phyloP scores from a whole-genome alignment of 2,888 invertebrate species.

The Pseudococcus viburni region DNA sequence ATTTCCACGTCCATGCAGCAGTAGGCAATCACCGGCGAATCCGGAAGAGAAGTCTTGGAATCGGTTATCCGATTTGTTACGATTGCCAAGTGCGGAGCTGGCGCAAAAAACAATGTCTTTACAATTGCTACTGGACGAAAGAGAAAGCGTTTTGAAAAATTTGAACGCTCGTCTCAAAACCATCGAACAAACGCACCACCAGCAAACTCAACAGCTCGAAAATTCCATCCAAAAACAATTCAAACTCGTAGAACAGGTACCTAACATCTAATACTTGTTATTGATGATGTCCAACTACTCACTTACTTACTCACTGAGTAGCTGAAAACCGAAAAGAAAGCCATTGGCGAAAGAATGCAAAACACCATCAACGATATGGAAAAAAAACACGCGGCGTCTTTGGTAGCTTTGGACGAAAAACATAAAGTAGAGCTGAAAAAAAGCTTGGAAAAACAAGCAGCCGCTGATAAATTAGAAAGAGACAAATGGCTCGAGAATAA shows the following conservation, averaged over 20 bases:
- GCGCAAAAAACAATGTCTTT: slow-evolving; percentile 77
- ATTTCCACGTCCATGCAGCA: no score
- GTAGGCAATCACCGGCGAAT: background rate
- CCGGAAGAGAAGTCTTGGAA: slow-evolving; percentile 51
- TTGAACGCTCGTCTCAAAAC: slow-evolving; percentile 69
- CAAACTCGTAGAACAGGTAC: slow-evolving; percentile 83
- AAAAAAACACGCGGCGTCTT: slow-evolving; percentile 77
- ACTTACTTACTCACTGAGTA: no score
- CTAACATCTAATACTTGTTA: background rate
- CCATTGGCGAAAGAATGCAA: slow-evolving; percentile 82
- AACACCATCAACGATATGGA: slow-evolving; percentile 79
- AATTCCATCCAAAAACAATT: slow-evolving; percentile 85
- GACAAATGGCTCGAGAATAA: slow-evolving; percentile 88
- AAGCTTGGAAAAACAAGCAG: slow-evolving; percentile 82
- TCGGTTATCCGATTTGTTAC: slow-evolving; percentile 73
- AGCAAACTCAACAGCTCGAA: slow-evolving; percentile 78
- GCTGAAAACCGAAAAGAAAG: slow-evolving; percentile 84
- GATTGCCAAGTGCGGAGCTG: slow-evolving; percentile 76
- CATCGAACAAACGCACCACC: slow-evolving; percentile 72
- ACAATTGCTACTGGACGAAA: slow-evolving; percentile 76
- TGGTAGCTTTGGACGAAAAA: slow-evolving; percentile 81
- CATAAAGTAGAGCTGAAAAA: slow-evolving; percentile 83
- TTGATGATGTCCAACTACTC: no score
- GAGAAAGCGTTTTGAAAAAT: slow-evolving; percentile 73
- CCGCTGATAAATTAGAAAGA: slow-evolving; percentile 81